Conservation (phyloP, 2,113 vertebrate genomes). For the Eulemur macaco region DNA sequence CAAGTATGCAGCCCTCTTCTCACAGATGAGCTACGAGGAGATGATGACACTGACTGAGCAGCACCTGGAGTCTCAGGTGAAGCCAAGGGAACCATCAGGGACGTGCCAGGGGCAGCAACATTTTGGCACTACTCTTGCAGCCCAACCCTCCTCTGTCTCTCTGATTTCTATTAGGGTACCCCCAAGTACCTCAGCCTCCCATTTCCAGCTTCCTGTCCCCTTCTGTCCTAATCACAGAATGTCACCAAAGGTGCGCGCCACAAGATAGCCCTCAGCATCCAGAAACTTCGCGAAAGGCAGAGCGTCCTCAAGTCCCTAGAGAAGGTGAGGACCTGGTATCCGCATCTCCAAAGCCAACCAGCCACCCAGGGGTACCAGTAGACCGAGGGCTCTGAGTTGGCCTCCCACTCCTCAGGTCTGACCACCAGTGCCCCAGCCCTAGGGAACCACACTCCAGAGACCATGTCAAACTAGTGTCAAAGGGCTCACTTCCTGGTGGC, state of each 20-base stretch:
- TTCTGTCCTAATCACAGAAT: constrained; percentile 84
- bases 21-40: constrained; percentile 96
- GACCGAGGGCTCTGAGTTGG: background rate
- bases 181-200: background rate
- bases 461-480: background rate
- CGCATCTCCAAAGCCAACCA: background rate
- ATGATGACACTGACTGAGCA: constrained; percentile 98
- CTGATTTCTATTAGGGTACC: background rate
- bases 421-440: background rate
- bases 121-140: background rate
- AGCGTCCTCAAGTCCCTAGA: constrained; percentile 93
- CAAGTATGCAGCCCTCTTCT: constrained; percentile 96
- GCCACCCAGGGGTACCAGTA: background rate
- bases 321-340: constrained; percentile 86
- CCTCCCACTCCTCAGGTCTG: background rate
- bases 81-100: background rate
- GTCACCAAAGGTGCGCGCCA: constrained; percentile 97
- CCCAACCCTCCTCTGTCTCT: background rate
- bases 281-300: constrained; percentile 94
- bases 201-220: constrained; percentile 18
- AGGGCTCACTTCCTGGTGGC: background rate
- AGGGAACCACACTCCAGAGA: background rate
- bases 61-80: constrained; percentile 95
- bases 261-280: constrained; percentile 96
- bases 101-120: background rate